phyloP scores from a whole-genome alignment of 2,797 vertebrate genomes.

The Poeciliopsis paucimaculata region DNA sequence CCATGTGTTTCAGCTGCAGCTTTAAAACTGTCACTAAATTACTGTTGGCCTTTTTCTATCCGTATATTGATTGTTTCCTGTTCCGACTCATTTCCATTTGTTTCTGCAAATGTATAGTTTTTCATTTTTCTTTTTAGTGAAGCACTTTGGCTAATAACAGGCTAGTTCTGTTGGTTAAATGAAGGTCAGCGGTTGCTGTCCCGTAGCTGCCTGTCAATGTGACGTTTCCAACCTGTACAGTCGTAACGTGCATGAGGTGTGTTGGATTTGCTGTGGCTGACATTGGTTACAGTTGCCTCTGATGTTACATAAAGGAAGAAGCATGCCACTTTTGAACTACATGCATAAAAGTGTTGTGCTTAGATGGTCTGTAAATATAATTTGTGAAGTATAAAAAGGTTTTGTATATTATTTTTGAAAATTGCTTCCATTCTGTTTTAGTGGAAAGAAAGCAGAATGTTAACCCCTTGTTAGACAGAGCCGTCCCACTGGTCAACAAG shows the following conservation, averaged over 20 bases:
- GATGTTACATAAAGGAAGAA: slow-evolving; percentile 52
- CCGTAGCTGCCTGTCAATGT: slow-evolving; percentile 70
- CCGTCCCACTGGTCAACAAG: slow-evolving; percentile 19
- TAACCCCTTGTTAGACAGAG: slow-evolving; percentile 27
- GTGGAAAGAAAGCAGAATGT: slow-evolving; percentile 13
- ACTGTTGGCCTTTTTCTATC: slow-evolving; percentile 50
- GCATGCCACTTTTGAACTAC: slow-evolving; percentile 67
- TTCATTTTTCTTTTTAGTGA: slow-evolving; percentile 13
- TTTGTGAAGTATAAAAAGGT: slow-evolving; percentile 52
- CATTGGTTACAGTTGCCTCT: slow-evolving; percentile 50
- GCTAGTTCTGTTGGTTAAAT: slow-evolving; percentile 50
- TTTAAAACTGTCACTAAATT: slow-evolving; percentile 29
- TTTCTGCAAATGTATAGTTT: slow-evolving; percentile 58
- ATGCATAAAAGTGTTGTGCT: slow-evolving; percentile 62
- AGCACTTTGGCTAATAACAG: slow-evolving; percentile 61
- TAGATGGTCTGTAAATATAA: slow-evolving; percentile 57
- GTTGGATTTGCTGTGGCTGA: slow-evolving; percentile 61
- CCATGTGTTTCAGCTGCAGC: slow-evolving; percentile 27
- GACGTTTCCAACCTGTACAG: slow-evolving; percentile 72
- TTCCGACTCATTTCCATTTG: slow-evolving; percentile 48
- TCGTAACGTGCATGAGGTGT: slow-evolving; percentile 71
- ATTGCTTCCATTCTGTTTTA: slow-evolving; percentile 32
- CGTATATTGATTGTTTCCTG: slow-evolving; percentile 66
- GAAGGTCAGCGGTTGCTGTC: slow-evolving; percentile 58
- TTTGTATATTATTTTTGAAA: slow-evolving; percentile 62